Percentiles rank a stretch among this genome's conserved stretches.
These are phyloP conservation scores for Lonchura striata DNA, from an alignment of 2,113 vertebrate species.

Conservation along the genomic window DNA sequence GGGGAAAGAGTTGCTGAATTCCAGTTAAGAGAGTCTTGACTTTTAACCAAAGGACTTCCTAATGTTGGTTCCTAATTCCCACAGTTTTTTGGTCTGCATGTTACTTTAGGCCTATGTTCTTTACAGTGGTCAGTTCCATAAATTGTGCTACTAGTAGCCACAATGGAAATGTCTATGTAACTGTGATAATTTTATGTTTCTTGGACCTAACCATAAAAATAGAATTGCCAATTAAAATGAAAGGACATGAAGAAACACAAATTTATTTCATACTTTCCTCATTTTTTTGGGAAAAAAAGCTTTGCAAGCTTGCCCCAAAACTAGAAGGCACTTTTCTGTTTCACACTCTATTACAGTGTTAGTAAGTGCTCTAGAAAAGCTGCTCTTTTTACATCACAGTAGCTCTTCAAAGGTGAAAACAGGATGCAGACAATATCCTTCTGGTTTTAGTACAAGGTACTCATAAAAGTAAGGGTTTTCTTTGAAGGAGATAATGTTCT, in stretches of 20 bases:
- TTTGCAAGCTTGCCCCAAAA: not conserved
- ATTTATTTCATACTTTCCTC: not conserved
- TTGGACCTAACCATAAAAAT: not conserved
- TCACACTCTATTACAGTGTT: not conserved
- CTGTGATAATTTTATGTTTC: not conserved
- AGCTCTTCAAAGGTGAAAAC: not conserved
- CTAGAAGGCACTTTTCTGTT: not conserved
- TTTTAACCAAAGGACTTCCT: not conserved
- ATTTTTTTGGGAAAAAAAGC: not conserved
- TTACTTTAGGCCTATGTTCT: not conserved
- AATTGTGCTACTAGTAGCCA: not conserved
- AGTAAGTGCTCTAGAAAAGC: not conserved
- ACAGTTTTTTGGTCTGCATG: not conserved
- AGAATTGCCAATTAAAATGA: not conserved
- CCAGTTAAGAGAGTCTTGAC: not conserved
- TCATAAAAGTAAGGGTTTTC: not conserved
- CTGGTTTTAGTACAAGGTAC: not conserved
- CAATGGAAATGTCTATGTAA: not conserved
- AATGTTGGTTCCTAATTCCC: no score
- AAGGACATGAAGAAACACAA: not conserved
- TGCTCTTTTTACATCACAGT: not conserved
- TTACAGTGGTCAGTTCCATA: not conserved
- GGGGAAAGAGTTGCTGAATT: not conserved
- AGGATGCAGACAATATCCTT: not conserved
- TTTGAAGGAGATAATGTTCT: not conserved